Percentiles rank a stretch among this genome's conserved stretches.
phyloP scores from a whole-genome alignment of 2,113 vertebrate genomes.

The Heterocephalus glaber region DNA sequence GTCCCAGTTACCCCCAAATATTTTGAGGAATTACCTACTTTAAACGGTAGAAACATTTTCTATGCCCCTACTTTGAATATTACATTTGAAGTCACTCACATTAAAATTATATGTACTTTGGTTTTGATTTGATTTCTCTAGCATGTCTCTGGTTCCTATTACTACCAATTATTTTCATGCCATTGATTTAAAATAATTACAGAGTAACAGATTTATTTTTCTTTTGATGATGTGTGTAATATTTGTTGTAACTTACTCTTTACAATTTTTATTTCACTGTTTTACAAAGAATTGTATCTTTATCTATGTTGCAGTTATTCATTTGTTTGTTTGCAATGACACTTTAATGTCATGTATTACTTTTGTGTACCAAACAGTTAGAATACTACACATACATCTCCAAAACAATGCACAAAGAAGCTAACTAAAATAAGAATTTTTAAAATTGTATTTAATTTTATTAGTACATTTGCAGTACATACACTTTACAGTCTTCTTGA shows the following conservation, averaged over 20 bases:
- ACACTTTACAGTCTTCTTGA: no score
- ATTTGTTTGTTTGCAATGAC: slow-evolving; percentile 4
- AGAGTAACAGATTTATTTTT: slow-evolving; percentile 3
- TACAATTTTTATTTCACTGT: background rate
- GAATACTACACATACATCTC: background rate
- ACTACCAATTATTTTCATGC: background rate
- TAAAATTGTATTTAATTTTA: background rate
- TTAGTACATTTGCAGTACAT: no score
- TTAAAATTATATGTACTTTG: slow-evolving; percentile 2
- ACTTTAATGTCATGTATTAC: background rate
- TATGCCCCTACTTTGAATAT: slow-evolving; percentile 33
- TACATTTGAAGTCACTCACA: background rate
- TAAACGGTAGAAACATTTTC: slow-evolving; percentile 44
- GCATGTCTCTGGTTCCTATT: background rate
- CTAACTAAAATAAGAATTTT: slow-evolving; percentile 25
- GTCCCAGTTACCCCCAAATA: background rate
- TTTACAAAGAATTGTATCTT: background rate
- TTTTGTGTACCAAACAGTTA: slow-evolving; percentile 10
- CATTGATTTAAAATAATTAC: slow-evolving; percentile 35
- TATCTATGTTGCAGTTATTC: background rate
- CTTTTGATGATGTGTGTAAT: background rate
- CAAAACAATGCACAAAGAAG: background rate
- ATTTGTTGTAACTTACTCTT: background rate
- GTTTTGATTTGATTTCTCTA: background rate
- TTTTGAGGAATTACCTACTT: slow-evolving; percentile 26